Evolutionary conservation across 2,888 invertebrate species (phyloP).

Genomic region (Drepanosiphum platanoidis): DNA sequence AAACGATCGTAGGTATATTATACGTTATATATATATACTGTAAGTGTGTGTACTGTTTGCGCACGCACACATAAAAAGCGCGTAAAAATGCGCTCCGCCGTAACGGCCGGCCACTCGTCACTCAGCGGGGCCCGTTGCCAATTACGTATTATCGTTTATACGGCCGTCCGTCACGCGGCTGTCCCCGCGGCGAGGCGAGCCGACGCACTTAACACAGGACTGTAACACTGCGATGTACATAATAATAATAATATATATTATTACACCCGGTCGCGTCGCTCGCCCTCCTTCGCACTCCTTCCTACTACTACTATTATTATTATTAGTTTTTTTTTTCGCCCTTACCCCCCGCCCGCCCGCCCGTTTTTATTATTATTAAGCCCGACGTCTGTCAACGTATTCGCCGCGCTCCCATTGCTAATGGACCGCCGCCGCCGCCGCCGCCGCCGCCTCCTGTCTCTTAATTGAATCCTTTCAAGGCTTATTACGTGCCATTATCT

Average conservation of each 20-base stretch:
- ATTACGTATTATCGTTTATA: constrained; percentile 30
- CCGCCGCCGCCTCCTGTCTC: constrained; percentile 31
- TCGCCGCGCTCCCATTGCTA: constrained; percentile 31
- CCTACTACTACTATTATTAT: constrained; percentile 10
- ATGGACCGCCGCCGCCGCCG: constrained; percentile 40
- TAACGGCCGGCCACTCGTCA: constrained; percentile 59
- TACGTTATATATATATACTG: background rate
- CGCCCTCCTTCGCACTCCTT: background rate
- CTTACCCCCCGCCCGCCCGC: background rate
- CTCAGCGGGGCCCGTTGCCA: constrained; percentile 54
- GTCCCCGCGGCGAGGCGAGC: constrained; percentile 7
- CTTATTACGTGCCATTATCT: constrained; percentile 61
- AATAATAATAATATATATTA: constrained; percentile 30
- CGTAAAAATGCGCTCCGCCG: background rate
- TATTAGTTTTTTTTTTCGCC: background rate
- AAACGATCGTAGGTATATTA: background rate
- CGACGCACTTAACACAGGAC: constrained; percentile 40
- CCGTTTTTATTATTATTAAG: constrained; percentile 41
- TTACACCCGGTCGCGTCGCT: background rate
- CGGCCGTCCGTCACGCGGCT: constrained; percentile 44
- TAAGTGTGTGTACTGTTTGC: no score
- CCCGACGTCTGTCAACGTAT: constrained; percentile 56
- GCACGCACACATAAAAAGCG: no score
- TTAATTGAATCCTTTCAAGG: constrained; percentile 61
- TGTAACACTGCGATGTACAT: background rate